phyloP scores from a whole-genome alignment of 2,113 vertebrate species.

The Columba livia region DNA sequence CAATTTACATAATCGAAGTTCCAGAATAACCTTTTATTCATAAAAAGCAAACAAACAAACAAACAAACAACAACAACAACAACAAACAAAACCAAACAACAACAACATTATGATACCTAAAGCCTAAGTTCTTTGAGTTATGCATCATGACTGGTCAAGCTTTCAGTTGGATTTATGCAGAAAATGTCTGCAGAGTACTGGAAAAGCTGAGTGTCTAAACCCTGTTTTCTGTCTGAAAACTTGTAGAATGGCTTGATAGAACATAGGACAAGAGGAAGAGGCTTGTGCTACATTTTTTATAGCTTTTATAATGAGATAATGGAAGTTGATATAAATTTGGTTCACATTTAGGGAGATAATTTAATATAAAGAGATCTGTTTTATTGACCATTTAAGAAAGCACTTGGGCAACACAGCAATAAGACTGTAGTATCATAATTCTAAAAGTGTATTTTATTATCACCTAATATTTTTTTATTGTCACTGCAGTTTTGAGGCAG shows the following conservation, averaged over 20 bases:
- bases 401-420: background rate
- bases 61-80: too few species aligned
- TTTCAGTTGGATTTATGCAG: background rate
- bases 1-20: background rate
- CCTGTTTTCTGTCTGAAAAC: background rate
- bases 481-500: background rate
- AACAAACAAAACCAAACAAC: too few species aligned
- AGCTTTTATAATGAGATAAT: background rate
- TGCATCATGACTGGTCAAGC: background rate
- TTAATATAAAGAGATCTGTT: background rate
- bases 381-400: background rate
- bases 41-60: background rate
- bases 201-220: background rate
- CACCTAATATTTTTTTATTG: background rate
- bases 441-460: background rate
- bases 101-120: background rate
- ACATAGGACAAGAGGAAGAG: background rate
- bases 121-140: background rate
- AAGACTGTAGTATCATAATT: background rate
- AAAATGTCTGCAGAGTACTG: background rate
- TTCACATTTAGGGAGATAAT: background rate
- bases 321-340: background rate
- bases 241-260: background rate
- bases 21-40: background rate
- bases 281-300: fast-evolving